These are phyloP conservation scores for Trematomus bernacchii DNA, from an alignment of 2,797 vertebrate species.

Conservation along the genomic window DNA sequence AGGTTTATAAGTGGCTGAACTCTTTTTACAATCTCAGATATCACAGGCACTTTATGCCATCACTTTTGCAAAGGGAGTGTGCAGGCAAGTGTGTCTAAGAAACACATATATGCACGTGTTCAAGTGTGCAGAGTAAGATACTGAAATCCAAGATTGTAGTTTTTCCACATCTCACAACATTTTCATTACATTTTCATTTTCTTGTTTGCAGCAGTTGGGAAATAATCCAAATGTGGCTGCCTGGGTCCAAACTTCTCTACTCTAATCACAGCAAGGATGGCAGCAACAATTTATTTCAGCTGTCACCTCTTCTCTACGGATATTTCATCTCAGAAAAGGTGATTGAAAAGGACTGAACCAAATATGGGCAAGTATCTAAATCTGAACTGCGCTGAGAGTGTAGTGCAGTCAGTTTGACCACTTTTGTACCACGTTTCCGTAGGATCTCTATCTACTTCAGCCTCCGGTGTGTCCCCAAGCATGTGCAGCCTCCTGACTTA, in stretches of 20 bases:
- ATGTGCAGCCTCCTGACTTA: conserved; percentile 31
- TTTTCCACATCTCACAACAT: conserved; percentile 39
- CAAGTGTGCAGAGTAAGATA: background rate
- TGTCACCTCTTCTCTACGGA: conserved; percentile 15
- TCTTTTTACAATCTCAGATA: conserved; percentile 50
- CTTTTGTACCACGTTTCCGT: conserved; percentile 14
- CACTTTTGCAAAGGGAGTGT: conserved; percentile 24
- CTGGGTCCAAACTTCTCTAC: conserved; percentile 37
- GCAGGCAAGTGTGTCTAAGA: background rate
- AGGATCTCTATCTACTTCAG: conserved; percentile 23
- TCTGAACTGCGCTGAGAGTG: conserved; percentile 1
- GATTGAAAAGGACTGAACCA: conserved; percentile 30
- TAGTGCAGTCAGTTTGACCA: conserved; percentile 11
- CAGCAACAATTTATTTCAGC: conserved; percentile 45
- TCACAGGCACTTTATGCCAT: conserved; percentile 24
- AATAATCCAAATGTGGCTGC: conserved; percentile 45
- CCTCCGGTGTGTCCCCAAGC: conserved; percentile 35
- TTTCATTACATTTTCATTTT: conserved; percentile 28
- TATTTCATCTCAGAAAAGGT: conserved; percentile 31
- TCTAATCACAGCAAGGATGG: conserved; percentile 53
- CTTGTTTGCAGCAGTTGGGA: conserved; percentile 33
- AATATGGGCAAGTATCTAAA: conserved; percentile 14
- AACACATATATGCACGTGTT: background rate
- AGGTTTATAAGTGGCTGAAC: conserved; percentile 63
- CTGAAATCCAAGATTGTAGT: conserved; percentile 13